Conservation (phyloP, 2,113 vertebrate species). For the Morone chrysops region DNA sequence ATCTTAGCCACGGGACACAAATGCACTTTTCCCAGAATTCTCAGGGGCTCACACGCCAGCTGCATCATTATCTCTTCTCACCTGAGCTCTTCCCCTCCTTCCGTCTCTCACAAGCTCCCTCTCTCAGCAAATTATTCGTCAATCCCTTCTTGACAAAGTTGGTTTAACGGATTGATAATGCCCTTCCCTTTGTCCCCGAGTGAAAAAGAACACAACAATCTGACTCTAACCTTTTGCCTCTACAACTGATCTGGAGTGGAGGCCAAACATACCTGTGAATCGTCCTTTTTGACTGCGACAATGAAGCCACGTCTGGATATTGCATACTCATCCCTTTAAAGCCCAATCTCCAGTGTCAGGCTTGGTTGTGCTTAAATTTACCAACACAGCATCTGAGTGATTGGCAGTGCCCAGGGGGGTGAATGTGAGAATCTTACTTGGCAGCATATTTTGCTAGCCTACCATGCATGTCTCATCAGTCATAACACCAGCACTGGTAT, state of each 20-base stretch:
- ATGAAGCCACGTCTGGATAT: slow-evolving; percentile 1
- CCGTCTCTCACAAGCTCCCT: slow-evolving; percentile 39
- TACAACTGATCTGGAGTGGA: slow-evolving; percentile 2
- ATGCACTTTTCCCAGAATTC: slow-evolving; percentile 66
- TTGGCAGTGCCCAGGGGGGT: slow-evolving; percentile 30
- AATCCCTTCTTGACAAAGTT: slow-evolving; percentile 47
- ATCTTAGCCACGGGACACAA: slow-evolving; percentile 51
- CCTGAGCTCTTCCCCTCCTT: slow-evolving; percentile 49
- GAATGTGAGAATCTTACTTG: slow-evolving; percentile 19
- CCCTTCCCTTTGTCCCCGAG: neutral
- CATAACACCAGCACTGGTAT: slow-evolving; percentile 23
- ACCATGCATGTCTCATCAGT: slow-evolving; percentile 42
- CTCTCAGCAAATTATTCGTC: slow-evolving; percentile 49
- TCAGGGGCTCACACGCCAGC: slow-evolving; percentile 60
- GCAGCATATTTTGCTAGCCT: slow-evolving; percentile 42
- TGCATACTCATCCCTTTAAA: slow-evolving; percentile 24
- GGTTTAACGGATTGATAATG: slow-evolving; percentile 18
- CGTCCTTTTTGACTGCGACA: neutral
- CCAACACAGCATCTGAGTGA: slow-evolving; percentile 32
- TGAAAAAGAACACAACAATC: slow-evolving; percentile 17
- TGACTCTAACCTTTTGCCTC: slow-evolving; percentile 5
- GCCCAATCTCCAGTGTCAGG: slow-evolving; percentile 14
- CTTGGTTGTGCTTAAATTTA: slow-evolving; percentile 26
- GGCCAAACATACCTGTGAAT: neutral
- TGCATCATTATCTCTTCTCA: slow-evolving; percentile 70